Percentiles rank a stretch among this genome's conserved stretches.
These are phyloP conservation scores for Anagrus nilaparvatae DNA, from an alignment of 1,140 invertebrate genomes.

Conservation along the genomic window DNA sequence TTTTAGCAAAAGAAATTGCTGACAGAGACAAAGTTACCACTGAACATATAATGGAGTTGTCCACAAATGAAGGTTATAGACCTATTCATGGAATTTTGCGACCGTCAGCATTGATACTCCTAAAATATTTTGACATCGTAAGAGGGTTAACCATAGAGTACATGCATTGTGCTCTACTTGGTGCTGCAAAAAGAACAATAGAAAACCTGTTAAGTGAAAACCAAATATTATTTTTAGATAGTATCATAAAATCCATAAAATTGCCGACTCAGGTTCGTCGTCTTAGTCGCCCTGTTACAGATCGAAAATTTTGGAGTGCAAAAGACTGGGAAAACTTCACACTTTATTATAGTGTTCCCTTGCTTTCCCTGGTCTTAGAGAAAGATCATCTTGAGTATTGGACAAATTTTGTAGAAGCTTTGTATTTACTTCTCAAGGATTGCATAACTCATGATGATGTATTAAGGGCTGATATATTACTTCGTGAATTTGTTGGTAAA, in stretches of 20 bases:
- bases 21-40: too few species aligned
- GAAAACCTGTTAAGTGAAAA: not conserved
- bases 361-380: constrained; percentile 4
- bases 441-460: constrained; percentile 9
- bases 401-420: constrained; percentile 13
- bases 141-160: constrained; percentile 8
- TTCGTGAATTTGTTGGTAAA: constrained; percentile 14
- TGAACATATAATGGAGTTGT: too few species aligned
- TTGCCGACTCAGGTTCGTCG: constrained; percentile 12
- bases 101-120: constrained; percentile 5
- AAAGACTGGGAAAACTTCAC: constrained; percentile 15
- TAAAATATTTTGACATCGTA: constrained; percentile 11
- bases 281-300: constrained; percentile 5
- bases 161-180: not conserved
- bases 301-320: constrained; percentile 13
- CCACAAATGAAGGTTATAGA: too few species aligned
- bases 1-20: too few species aligned
- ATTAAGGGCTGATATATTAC: constrained; percentile 1
- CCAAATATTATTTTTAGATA: constrained; percentile 11
- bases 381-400: constrained; percentile 12
- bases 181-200: not conserved
- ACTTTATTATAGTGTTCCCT: constrained; percentile 13
- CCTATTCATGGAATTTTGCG: too few species aligned
- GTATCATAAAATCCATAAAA: constrained; percentile 1
- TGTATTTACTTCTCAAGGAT: constrained; percentile 13